Percentiles rank a stretch among this genome's conserved stretches.
These are phyloP conservation scores for Cataglyphis cursor DNA, from an alignment of 2,888 invertebrate species.

Conservation along the genomic window DNA sequence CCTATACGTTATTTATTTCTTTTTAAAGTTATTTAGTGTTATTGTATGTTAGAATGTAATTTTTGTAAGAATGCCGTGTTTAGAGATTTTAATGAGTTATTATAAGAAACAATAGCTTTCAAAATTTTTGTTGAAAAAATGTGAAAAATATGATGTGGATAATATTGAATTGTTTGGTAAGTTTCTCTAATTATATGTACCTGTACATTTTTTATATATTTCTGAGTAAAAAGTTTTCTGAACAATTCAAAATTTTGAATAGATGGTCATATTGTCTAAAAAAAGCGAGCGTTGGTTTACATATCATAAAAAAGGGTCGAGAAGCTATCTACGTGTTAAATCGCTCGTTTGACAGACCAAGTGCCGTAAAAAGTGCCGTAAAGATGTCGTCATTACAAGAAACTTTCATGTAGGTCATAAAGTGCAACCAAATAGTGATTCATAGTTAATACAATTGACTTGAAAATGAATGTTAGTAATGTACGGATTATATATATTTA, in stretches of 20 bases:
- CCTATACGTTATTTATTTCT: too few species aligned
- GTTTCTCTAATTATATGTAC: too few species aligned
- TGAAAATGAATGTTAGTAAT: background rate
- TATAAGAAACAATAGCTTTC: too few species aligned
- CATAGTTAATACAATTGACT: background rate
- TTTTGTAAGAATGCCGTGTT: too few species aligned
- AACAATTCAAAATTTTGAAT: background rate
- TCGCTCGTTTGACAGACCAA: background rate
- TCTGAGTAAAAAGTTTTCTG: background rate
- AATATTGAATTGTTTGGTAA: too few species aligned
- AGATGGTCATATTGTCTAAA: background rate
- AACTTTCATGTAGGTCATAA: background rate
- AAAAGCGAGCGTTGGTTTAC: background rate
- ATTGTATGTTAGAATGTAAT: too few species aligned
- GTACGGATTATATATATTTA: background rate
- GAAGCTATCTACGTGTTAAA: background rate
- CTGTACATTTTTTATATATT: background rate
- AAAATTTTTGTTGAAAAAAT: too few species aligned
- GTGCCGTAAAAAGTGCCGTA: background rate
- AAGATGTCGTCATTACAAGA: background rate
- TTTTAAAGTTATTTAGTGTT: too few species aligned
- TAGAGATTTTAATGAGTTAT: too few species aligned
- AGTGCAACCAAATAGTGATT: background rate
- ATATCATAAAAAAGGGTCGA: slow-evolving; percentile 3
- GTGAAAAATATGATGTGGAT: background rate